A percentile compares a stretch with the other conserved stretches of the same genome.
Evolutionary conservation across 2,113 vertebrate species (phyloP).

Genomic region (Siphamia tubifer): DNA sequence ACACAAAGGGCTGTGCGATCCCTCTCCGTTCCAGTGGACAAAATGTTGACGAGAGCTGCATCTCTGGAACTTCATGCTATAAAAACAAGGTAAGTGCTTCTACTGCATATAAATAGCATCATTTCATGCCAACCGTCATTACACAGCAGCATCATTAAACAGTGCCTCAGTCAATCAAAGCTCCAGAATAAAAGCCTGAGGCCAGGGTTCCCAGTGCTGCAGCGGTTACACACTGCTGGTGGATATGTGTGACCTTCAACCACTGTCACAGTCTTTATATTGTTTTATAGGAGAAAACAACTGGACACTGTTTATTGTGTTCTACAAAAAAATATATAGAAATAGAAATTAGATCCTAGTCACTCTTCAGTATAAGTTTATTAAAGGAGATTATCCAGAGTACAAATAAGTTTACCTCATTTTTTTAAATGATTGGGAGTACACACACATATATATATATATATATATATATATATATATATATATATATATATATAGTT

Average conservation of each 20-base stretch:
- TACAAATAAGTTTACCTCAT: too few relatives aligned
- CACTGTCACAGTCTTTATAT: not conserved
- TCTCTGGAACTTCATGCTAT: constrained; percentile 21
- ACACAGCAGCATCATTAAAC: constrained; percentile 59
- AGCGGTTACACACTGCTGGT: constrained; percentile 7
- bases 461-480: too few relatives aligned
- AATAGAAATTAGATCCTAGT: too few relatives aligned
- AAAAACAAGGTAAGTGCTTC: constrained; percentile 46
- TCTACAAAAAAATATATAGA: not conserved
- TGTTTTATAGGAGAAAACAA: constrained; percentile 1
- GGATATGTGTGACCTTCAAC: not conserved
- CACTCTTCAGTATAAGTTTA: too few relatives aligned
- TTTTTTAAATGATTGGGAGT: too few relatives aligned
- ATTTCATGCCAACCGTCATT: constrained; percentile 60
- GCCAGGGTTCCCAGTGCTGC: constrained; percentile 31
- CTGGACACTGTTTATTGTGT: constrained; percentile 9
- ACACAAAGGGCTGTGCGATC: not conserved
- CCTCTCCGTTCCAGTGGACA: not conserved
- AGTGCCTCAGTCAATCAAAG: constrained; percentile 55
- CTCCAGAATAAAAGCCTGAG: constrained; percentile 40
- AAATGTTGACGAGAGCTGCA: constrained; percentile 1
- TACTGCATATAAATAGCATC: constrained; percentile 66
- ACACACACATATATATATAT: too few relatives aligned
- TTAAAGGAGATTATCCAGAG: too few relatives aligned
- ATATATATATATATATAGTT: too few relatives aligned